phyloP scores from a whole-genome alignment of 2,888 invertebrate genomes.

The Mactromeris polynyma region DNA sequence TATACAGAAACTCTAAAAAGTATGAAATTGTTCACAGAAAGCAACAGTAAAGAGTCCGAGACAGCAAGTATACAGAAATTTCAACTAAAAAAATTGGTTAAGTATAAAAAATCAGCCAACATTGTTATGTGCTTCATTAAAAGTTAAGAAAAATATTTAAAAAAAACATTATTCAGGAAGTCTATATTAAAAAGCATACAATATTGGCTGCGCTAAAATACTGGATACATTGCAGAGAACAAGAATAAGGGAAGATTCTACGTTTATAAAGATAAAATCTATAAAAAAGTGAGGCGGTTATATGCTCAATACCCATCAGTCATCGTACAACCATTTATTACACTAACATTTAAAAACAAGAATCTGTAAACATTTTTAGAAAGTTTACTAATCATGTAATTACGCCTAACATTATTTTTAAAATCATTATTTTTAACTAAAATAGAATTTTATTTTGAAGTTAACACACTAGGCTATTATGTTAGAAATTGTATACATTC shows the following conservation, averaged over 20 bases:
- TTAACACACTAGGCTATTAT: slow-evolving; percentile 23
- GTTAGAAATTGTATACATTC: slow-evolving; percentile 30
- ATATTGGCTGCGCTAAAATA: neutral
- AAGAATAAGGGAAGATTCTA: neutral
- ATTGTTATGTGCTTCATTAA: neutral
- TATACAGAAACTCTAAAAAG: neutral
- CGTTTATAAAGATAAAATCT: neutral
- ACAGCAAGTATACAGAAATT: neutral
- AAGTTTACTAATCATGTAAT: neutral
- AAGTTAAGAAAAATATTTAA: neutral
- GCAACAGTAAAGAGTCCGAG: neutral
- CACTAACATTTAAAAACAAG: neutral
- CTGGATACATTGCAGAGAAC: neutral
- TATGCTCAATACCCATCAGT: neutral
- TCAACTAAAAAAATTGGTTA: neutral
- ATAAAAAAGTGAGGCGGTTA: neutral
- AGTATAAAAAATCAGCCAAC: slow-evolving; percentile 1
- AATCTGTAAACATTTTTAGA: neutral
- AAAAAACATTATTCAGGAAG: neutral
- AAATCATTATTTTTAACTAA: neutral
- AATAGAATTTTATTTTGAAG: neutral
- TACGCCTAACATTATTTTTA: neutral
- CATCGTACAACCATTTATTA: neutral
- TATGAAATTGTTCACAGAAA: neutral
- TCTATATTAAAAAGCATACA: neutral